phyloP scores from a whole-genome alignment of 53 echinoderm and acorn worm species.

The Henricia sp. region DNA sequence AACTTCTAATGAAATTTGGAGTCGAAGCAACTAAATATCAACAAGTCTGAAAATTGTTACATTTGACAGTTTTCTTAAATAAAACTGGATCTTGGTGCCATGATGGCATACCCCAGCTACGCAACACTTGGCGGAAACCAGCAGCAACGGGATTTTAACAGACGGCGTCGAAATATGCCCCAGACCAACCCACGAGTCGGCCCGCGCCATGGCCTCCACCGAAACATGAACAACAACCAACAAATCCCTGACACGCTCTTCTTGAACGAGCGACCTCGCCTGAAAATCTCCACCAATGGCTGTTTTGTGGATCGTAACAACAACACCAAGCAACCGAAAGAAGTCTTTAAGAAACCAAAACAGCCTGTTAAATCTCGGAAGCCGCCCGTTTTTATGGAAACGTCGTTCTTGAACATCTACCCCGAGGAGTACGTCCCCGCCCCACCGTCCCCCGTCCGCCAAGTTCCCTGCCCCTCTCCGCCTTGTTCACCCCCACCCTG shows the following conservation, averaged over 20 bases:
- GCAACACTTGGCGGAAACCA: constrained; percentile 36
- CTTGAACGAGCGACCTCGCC: constrained; percentile 33
- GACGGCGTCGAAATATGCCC: constrained; percentile 21
- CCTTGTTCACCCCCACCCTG: constrained; percentile 61
- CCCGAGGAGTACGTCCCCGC: constrained; percentile 49
- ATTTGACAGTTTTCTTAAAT: too few species aligned
- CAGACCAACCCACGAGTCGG: constrained; percentile 52
- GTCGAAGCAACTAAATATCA: too few species aligned
- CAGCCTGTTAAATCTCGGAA: constrained; percentile 39
- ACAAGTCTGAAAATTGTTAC: background rate
- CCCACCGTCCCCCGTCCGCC: constrained; percentile 13
- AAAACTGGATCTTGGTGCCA: background rate
- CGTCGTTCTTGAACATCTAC: constrained; percentile 74
- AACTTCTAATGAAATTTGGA: too few species aligned
- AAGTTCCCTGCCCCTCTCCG: background rate
- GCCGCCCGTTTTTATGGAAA: constrained; percentile 68
- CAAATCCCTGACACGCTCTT: constrained; percentile 31
- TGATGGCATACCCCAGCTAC: constrained; percentile 54
- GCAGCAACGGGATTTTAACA: background rate
- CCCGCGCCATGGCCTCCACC: constrained; percentile 37
- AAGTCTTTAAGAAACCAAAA: constrained; percentile 32
- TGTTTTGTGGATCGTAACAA: constrained; percentile 47
- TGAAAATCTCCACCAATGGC: constrained; percentile 53
- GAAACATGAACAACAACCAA: constrained; percentile 63
- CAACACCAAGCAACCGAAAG: constrained; percentile 25